A percentile compares a stretch with the other conserved stretches of the same genome.
These are phyloP conservation scores for Vipera ursinii DNA, from an alignment of 2,797 vertebrate genomes.

Conservation along the genomic window DNA sequence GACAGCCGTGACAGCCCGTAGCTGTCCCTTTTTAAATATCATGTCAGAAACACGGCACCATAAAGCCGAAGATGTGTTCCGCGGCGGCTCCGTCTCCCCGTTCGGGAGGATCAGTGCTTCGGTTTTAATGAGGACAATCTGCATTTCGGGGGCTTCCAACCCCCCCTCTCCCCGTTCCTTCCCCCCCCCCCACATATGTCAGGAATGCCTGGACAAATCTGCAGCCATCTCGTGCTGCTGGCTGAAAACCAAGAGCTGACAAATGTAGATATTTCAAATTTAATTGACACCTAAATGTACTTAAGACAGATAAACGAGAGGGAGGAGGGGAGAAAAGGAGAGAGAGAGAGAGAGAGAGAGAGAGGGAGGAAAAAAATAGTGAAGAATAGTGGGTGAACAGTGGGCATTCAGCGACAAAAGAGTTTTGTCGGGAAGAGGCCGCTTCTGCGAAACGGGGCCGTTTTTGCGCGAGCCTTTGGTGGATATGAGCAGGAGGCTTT, in stretches of 20 bases:
- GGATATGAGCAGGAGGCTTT: background rate
- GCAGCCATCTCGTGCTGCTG: slow-evolving; percentile 80
- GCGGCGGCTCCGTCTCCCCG: slow-evolving; percentile 77
- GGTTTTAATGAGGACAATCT: slow-evolving; percentile 95
- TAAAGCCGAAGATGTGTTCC: slow-evolving; percentile 74
- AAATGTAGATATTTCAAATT: slow-evolving; percentile 99
- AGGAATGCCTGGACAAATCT: slow-evolving; percentile 91
- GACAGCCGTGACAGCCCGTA: slow-evolving; percentile 89
- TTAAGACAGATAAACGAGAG: slow-evolving; percentile 78
- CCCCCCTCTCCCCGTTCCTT: slow-evolving; percentile 67
- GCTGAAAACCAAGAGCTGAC: slow-evolving; percentile 95
- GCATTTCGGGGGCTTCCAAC: slow-evolving; percentile 77
- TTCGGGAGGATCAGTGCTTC: slow-evolving; percentile 78
- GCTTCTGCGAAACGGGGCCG: slow-evolving; percentile 25
- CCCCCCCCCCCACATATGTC: slow-evolving; percentile 74
- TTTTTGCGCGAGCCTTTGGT: slow-evolving; percentile 20
- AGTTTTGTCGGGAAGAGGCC: slow-evolving; percentile 49
- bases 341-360: too few species aligned
- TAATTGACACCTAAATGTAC: slow-evolving; percentile 97
- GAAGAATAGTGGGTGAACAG: slow-evolving; percentile 3
- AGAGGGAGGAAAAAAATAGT: too few species aligned
- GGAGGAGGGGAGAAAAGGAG: background rate
- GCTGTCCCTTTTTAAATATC: slow-evolving; percentile 90
- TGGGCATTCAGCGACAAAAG: slow-evolving; percentile 57
- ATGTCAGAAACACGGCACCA: slow-evolving; percentile 78